phyloP scores from a whole-genome alignment of 2,888 invertebrate genomes.

The Xestoiulus laeticollis region DNA sequence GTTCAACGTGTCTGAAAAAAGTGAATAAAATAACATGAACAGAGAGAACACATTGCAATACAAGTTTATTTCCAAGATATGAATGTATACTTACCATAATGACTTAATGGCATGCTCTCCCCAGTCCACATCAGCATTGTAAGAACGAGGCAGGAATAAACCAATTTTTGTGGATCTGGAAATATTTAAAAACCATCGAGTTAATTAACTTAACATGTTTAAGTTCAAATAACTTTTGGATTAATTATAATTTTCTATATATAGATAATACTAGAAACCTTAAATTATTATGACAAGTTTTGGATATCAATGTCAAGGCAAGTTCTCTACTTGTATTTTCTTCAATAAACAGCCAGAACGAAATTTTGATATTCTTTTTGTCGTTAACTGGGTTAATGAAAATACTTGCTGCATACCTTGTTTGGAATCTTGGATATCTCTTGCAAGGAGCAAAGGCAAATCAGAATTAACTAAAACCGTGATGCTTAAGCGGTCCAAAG shows the following conservation, averaged over 20 bases:
- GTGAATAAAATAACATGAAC: too few species aligned
- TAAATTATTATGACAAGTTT: too few species aligned
- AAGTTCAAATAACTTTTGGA: constrained; percentile 59
- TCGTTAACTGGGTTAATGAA: too few species aligned
- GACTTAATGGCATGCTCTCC: constrained; percentile 81
- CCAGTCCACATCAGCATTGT: constrained; percentile 56
- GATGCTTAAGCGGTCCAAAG: constrained; percentile 81
- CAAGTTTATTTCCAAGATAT: background rate
- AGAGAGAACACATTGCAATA: background rate
- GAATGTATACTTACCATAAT: constrained; percentile 70
- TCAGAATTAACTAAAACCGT: constrained; percentile 86
- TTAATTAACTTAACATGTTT: too few species aligned
- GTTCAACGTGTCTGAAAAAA: constrained; percentile 84
- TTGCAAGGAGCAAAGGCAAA: constrained; percentile 88
- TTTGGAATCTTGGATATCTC: constrained; percentile 66
- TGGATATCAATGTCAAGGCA: too few species aligned
- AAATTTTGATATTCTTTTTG: too few species aligned
- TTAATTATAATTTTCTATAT: too few species aligned
- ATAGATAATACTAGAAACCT: too few species aligned
- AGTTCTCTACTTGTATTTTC: too few species aligned
- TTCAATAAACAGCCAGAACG: too few species aligned
- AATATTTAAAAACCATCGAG: constrained; percentile 48
- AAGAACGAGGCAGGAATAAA: constrained; percentile 48
- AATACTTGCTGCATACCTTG: constrained; percentile 57
- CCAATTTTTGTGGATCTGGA: constrained; percentile 53